Evolutionary conservation across 2,113 vertebrate species (phyloP), one percentile per base, ranked within the genome.

Genomic region (Chaetorhynchus papuensis): DNA sequence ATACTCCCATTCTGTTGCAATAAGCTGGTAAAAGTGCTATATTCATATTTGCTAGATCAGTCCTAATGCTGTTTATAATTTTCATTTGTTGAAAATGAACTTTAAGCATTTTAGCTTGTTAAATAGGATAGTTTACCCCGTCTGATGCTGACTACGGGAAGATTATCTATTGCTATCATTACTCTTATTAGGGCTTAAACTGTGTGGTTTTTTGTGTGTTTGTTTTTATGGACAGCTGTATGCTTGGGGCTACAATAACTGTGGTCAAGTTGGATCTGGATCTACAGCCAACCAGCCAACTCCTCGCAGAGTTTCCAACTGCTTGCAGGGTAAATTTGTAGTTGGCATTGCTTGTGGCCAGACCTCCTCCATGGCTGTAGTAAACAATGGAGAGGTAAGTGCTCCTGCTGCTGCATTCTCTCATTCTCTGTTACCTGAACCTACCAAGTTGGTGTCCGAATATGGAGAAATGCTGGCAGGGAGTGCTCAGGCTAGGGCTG

Each of bases 171-270:
- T 84, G 9, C n/a, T 65, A 0, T 61, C 10, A 22, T 52, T 76
- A 9, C 37, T 54, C 3, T 37, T 85, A 41, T 42, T 63, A 37
- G 74, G 47, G 6, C n/a, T 90, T 82, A 79, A 89, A 61, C 50
- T 77, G 26, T 41, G 30, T 13, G 12, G 9, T 45, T 84, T 45
- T 84, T 72, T 96, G 20, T 83, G 63, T 89, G 27, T 65, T 90
- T 92, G 27, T 76, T 95, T 85, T 93, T 75, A 13, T 91, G 88
- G 56, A 37, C 94, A 99, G 99, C 98, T 99, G 8, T 99, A 98
- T 11, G 98, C 99, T 6, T 99, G 99, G 99, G 99, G 99, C 91
- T 99, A 99, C 96, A 99, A 99, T 82, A 99, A 99, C 98, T 99
- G 99, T 87, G 99, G 99, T 76, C 99, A 99, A 76, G 99, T 99